Evolutionary conservation across 2,888 invertebrate species (phyloP).

Genomic region (Willowsia nigromaculata): DNA sequence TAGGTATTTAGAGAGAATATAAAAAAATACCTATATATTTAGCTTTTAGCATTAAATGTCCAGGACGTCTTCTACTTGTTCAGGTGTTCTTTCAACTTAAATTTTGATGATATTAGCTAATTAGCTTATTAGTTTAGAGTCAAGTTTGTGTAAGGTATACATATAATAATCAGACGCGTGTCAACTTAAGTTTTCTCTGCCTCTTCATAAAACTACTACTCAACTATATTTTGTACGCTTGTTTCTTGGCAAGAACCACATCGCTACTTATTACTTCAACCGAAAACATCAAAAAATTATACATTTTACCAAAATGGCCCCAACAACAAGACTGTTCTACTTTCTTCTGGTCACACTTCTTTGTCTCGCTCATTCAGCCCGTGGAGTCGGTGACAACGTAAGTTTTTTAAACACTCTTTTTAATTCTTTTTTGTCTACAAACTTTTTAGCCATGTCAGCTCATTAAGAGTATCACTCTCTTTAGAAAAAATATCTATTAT

Average conservation of each 20-base stretch:
- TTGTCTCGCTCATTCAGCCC: slow-evolving; percentile 75
- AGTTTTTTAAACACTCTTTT: slow-evolving; percentile 43
- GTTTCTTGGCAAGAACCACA: slow-evolving; percentile 1
- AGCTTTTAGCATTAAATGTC: not conserved
- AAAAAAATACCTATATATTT: not conserved
- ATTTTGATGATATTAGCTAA: not conserved
- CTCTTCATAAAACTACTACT: not conserved
- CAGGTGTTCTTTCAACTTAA: slow-evolving; percentile 16
- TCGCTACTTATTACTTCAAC: not conserved
- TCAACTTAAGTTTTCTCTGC: not conserved
- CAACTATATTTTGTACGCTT: not conserved
- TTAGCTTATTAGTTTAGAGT: not conserved
- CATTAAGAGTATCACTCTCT: no score
- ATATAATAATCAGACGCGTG: not conserved
- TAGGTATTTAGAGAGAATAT: not conserved
- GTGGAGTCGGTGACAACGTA: slow-evolving; percentile 73
- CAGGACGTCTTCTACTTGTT: not conserved
- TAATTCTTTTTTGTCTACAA: not conserved
- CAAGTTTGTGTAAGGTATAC: not conserved
- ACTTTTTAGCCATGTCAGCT: slow-evolving; percentile 18
- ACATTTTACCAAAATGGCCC: slow-evolving; percentile 71
- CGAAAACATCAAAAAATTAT: slow-evolving; percentile 30
- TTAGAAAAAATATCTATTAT: no score
- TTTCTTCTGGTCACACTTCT: slow-evolving; percentile 77
- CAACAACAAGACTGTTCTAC: slow-evolving; percentile 77